Percentiles rank a stretch among this genome's conserved stretches.
Conservation (phyloP, 2,888 invertebrate genomes). For the Ectemnius continuus region DNA sequence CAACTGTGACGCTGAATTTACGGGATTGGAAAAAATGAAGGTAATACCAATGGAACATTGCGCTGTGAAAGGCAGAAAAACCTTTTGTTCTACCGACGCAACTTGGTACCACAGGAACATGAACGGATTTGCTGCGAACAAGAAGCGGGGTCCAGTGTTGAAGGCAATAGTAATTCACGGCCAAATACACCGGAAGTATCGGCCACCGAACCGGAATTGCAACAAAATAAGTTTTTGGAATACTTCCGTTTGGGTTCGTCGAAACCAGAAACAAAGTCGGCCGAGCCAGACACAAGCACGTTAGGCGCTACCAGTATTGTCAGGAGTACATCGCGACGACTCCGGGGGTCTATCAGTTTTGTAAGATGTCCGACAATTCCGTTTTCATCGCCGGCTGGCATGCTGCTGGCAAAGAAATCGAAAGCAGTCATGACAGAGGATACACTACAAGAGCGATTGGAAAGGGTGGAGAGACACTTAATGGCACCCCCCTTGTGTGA, state of each 20-base stretch:
- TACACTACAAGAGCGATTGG: slow-evolving; percentile 79
- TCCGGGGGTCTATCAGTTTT: slow-evolving; percentile 77
- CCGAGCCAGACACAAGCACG: slow-evolving; percentile 15
- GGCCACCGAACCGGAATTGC: slow-evolving; percentile 60
- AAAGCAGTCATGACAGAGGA: slow-evolving; percentile 76
- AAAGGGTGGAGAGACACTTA: slow-evolving; percentile 79
- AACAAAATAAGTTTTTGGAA: slow-evolving; percentile 78
- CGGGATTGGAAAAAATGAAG: slow-evolving; percentile 80
- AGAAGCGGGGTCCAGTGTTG: slow-evolving; percentile 56
- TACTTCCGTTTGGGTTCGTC: slow-evolving; percentile 77
- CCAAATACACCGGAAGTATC: slow-evolving; percentile 72
- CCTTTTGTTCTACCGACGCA: not conserved
- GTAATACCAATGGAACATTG: slow-evolving; percentile 67
- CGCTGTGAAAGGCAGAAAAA: not conserved
- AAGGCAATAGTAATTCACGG: slow-evolving; percentile 76
- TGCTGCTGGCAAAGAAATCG: slow-evolving; percentile 78
- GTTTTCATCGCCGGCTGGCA: slow-evolving; percentile 80
- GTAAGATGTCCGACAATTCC: slow-evolving; percentile 79
- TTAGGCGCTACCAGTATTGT: slow-evolving; percentile 26
- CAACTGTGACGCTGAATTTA: slow-evolving; percentile 87
- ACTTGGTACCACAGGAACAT: slow-evolving; percentile 55
- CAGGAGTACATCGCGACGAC: slow-evolving; percentile 75
- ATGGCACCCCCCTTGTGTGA: slow-evolving; percentile 76
- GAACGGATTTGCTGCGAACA: slow-evolving; percentile 78
- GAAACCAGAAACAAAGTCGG: slow-evolving; percentile 44